A percentile compares a stretch with the other conserved stretches of the same genome.
These are phyloP conservation scores for Metalampra italica DNA, from an alignment of 2,888 invertebrate species.

Conservation along the genomic window DNA sequence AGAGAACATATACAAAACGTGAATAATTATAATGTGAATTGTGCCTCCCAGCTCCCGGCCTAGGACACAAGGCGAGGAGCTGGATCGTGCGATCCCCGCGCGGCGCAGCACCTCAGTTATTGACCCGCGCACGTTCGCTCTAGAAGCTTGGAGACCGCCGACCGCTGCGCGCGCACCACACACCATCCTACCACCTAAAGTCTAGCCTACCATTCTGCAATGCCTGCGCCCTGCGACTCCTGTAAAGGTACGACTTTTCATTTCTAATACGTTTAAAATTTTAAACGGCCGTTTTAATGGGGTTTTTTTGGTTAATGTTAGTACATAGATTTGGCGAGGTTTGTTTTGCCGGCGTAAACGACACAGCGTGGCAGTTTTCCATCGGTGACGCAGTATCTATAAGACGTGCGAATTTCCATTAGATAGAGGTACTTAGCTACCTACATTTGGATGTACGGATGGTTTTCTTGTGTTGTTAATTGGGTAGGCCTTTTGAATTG, in stretches of 20 bases:
- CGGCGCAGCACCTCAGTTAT: slow-evolving; percentile 60
- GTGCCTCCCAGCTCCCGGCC: slow-evolving; percentile 22
- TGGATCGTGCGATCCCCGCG: slow-evolving; percentile 57
- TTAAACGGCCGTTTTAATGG: no score
- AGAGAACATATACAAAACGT: no score
- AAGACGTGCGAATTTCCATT: neutral
- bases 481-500: no score
- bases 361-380: no score
- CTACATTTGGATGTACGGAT: no score
- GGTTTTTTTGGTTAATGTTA: no score
- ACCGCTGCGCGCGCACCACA: slow-evolving; percentile 52
- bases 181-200: slow-evolving; percentile 21
- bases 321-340: no score
- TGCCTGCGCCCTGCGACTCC: slow-evolving; percentile 70
- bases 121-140: slow-evolving; percentile 51
- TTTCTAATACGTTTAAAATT: no score
- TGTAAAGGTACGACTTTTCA: slow-evolving; percentile 53
- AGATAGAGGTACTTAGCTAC: no score
- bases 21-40: neutral
- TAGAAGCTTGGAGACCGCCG: slow-evolving; percentile 23
- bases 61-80: slow-evolving; percentile 28
- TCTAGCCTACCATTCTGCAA: slow-evolving; percentile 34
- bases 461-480: no score
- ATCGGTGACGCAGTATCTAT: neutral
- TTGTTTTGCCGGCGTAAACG: no score